A percentile compares a stretch with the other conserved stretches of the same genome.
These are phyloP conservation scores for Periophthalmus modestus DNA, from an alignment of 2,113 vertebrate species.

Conservation along the genomic window DNA sequence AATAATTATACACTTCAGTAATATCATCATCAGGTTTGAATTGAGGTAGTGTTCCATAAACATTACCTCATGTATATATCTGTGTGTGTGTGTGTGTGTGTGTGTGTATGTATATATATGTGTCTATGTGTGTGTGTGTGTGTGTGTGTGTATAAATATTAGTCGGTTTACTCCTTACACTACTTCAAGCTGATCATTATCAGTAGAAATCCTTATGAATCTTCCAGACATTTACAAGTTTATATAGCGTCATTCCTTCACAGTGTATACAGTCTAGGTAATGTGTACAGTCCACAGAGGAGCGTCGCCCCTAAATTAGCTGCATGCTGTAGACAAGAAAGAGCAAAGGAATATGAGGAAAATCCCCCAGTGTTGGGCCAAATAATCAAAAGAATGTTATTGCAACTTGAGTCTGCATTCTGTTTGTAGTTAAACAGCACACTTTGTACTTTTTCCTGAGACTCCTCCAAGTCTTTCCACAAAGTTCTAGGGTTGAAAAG, in stretches of 20 bases:
- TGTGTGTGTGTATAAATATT: too few relatives aligned
- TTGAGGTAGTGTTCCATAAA: too few relatives aligned
- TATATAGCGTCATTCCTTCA: neutral
- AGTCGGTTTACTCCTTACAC: neutral
- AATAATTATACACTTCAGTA: too few relatives aligned
- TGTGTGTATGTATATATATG: too few relatives aligned
- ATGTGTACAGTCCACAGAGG: slow-evolving; percentile 7
- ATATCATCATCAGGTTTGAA: too few relatives aligned
- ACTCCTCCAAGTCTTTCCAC: slow-evolving; percentile 13
- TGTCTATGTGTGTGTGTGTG: too few relatives aligned
- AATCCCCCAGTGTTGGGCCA: slow-evolving; percentile 1
- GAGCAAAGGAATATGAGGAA: neutral
- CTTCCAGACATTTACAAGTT: neutral
- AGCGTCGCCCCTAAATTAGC: slow-evolving; percentile 22
- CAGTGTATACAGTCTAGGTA: neutral
- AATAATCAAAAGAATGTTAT: slow-evolving; percentile 42
- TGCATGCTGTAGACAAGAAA: slow-evolving; percentile 5
- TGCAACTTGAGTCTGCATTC: slow-evolving; percentile 31
- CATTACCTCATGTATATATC: too few relatives aligned
- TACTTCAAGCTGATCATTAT: neutral
- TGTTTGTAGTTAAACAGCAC: slow-evolving; percentile 14
- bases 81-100: too few relatives aligned
- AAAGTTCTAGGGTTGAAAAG: slow-evolving; percentile 17
- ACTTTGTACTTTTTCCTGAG: slow-evolving; percentile 22
- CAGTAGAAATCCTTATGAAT: neutral